Evolutionary conservation across 2,797 vertebrate genomes (phyloP), one percentile per base, ranked within the genome.

Genomic region (Parauchenoglanis punctatus): DNA sequence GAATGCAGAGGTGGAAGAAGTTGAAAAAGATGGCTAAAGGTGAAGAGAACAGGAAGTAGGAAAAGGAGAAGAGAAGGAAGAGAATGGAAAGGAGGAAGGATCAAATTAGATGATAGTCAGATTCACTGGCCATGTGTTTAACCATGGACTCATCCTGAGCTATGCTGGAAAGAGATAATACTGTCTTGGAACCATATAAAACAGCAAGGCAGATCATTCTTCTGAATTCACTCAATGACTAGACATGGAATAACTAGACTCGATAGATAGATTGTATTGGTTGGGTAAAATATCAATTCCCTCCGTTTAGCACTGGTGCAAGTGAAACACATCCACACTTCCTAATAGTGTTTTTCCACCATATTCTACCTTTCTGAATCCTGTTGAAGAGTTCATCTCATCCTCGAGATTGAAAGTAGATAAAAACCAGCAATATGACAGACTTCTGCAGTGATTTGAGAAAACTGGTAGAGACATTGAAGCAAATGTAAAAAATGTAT

Each of bases 271-370:
- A 76, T n/a, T 52, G 46, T 76, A 76, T 17, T 76, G 46, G 10
- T 76, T 28, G 54, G n/a, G 15, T 77, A 77, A 77, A 77, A 31
- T 54, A 77, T 77, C 49, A 13, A 77, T 77, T 77, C 54, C 15
- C 75, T 54, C 13, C n/a, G 31, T 75, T 49, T n/a, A 75, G 44
- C 11, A 75, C 20, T 49, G 11, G 12, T 0, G 35, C 70, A 73
- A 46, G 70, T 49, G 44, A 46, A 49, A 49, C 8, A 49, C 44
- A 49, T 46, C 8, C 20, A 12, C 44, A 75, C 44, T 25, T 49
- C 8, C 20, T 49, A 75, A 76, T 52, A 52, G 73, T 52, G 44
- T 76, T 76, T 25, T 52, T 52, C 25, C 25, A n/a, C 46, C 23
- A 7, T 25, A 49, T 49, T 25, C 44, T 49, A 11, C 2, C 12